Percentiles rank a stretch among this genome's conserved stretches.
Evolutionary conservation across 92 coral and sea anemone species (phyloP).

Genomic region (Paramuricea clavata): DNA sequence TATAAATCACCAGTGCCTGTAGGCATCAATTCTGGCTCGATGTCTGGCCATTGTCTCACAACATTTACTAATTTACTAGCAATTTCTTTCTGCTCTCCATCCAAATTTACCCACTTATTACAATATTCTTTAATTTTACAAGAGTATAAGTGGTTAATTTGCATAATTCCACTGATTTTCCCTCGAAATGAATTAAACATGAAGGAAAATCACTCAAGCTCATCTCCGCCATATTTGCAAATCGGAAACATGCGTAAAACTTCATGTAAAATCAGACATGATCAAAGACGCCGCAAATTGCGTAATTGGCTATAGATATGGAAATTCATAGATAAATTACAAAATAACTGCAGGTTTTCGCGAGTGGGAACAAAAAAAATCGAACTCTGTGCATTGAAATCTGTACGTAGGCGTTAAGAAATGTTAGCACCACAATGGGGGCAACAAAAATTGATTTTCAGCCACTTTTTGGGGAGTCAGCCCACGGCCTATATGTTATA

Average conservation of each 20-base stretch:
- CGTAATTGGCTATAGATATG: not conserved
- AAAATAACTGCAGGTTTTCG: not conserved
- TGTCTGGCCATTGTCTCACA: slow-evolving; percentile 1
- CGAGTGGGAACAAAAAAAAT: slow-evolving; percentile 7
- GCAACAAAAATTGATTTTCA: slow-evolving; percentile 1
- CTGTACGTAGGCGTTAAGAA: not conserved
- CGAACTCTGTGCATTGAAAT: not conserved
- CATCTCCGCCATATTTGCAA: not conserved
- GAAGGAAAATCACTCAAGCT: not conserved
- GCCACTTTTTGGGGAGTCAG: too few species aligned
- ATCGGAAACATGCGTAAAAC: not conserved
- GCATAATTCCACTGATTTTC: not conserved
- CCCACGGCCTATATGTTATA: too few species aligned
- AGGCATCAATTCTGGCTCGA: not conserved
- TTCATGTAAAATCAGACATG: not conserved
- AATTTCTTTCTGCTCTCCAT: not conserved
- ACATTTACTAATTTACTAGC: not conserved
- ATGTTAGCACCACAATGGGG: slow-evolving; percentile 1
- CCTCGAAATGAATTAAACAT: slow-evolving; percentile 18
- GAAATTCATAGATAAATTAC: not conserved
- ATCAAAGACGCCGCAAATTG: not conserved
- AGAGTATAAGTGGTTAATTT: not conserved
- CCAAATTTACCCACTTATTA: not conserved
- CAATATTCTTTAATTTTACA: not conserved
- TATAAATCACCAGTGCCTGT: not conserved